Base-by-base conservation (phyloP, 2,888 invertebrate genomes). In the Pyrgus malvae region DNA sequence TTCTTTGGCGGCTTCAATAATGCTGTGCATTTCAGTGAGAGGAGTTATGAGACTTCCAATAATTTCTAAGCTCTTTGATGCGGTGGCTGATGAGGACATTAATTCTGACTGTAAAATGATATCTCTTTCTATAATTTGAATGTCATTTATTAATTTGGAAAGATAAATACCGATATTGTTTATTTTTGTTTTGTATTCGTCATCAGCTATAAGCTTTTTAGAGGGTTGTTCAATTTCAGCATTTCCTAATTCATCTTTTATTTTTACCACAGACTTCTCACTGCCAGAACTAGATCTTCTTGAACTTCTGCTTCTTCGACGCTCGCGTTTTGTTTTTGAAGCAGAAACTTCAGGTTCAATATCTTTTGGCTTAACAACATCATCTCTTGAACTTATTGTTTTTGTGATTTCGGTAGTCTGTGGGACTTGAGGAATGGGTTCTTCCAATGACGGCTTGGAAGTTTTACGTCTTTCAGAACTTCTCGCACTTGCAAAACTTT, bases 401-500 rank as follows among this genome's bases (percentile, higher is more conserved):
- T 83, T 82, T 2, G 72, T 74, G 1, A 78, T 58, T 48, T 80
- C 88, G 62, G 66, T 84, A 62, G 67, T 83, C 66, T 72, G 33
- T 12, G 16, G 17, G 11, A 17, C 9, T 2, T 21, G 14, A 12
- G 38, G 1, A 9, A 16, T 81, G 59, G 68, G 83, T 57, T 67
- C 76, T 35, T 83, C 83, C 61, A 82, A 78, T 25, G n/a, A 80
- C 12, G 74, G 78, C 57, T 81, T 86, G 0, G 72, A 75, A 5
- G 78, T 70, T 69, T 87, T 81, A 41, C 73, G 69, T 70, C 90
- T 91, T 12, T 83, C 90, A 8, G 91, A 92, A 74, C 93, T 92
- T 60, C 91, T 89, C 0, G 94, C 94, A 70, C 94, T 94, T 19
- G 93, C 94, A 79, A 92, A 94, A 57, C 92, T 92, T 66, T 92